These are phyloP conservation scores for Bergia puertoricense DNA, from an alignment of 92 coral and sea anemone species.

Conservation along the genomic window DNA sequence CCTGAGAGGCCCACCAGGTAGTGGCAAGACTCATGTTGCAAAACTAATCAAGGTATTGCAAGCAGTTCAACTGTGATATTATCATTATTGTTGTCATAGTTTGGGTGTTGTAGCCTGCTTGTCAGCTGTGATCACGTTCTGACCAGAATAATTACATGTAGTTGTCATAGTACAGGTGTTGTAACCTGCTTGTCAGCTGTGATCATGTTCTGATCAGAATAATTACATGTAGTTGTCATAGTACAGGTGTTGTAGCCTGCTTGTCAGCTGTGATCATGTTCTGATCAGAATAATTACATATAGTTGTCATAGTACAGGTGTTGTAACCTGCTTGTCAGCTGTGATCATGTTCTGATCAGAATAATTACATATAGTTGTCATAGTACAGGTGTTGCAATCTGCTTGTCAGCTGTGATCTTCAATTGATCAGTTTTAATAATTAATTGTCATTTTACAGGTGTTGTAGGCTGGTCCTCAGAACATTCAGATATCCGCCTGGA, in stretches of 20 bases:
- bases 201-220: not conserved
- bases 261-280: no score
- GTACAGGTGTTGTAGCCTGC: not conserved
- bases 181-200: not conserved
- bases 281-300: no score
- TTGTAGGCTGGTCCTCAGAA: not conserved
- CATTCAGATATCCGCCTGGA: no score
- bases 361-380: no score
- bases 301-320: no score
- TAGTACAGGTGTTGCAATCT: no score
- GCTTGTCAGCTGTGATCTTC: not conserved
- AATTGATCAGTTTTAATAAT: not conserved
- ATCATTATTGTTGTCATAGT: no score
- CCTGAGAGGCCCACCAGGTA: slow-evolving; percentile 95
- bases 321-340: not conserved
- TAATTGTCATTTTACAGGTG: not conserved
- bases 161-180: no score
- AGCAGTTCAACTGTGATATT: no score
- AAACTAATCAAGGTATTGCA: slow-evolving; percentile 84
- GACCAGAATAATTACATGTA: no score
- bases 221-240: not conserved
- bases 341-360: not conserved
- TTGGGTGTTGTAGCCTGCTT: not conserved
- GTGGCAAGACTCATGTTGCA: slow-evolving; percentile 99
- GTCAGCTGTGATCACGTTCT: no score